phyloP scores from a whole-genome alignment of 23 tunicate species.

The Halocynthia aurantium region DNA sequence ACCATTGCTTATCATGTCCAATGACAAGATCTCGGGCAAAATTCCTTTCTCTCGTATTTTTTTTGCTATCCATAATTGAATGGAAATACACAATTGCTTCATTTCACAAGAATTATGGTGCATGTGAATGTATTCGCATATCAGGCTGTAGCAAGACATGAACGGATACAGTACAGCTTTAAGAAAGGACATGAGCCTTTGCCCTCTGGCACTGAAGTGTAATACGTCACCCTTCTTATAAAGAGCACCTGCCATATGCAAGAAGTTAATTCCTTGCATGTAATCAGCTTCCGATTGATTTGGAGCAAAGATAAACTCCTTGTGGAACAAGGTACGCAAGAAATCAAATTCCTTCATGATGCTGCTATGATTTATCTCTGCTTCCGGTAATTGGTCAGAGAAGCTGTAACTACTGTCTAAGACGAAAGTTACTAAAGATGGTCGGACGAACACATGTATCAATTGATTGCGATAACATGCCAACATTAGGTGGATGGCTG shows the following conservation, averaged over 20 bases:
- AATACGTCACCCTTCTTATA: constrained; percentile 2
- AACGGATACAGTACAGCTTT: constrained; percentile 4
- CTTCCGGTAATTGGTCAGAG: neutral
- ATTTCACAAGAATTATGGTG: constrained; percentile 17
- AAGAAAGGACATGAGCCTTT: constrained; percentile 2
- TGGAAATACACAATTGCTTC: constrained; percentile 14
- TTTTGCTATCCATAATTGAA: constrained; percentile 64
- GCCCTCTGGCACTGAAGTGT: constrained; percentile 12
- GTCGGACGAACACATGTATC: constrained; percentile 51
- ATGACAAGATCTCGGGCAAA: constrained; percentile 51
- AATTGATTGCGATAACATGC: constrained; percentile 66
- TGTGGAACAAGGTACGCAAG: constrained; percentile 30
- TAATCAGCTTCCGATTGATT: constrained; percentile 11
- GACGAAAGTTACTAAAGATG: constrained; percentile 43
- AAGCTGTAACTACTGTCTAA: neutral
- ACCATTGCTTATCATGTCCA: constrained; percentile 49
- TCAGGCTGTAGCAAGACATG: neutral
- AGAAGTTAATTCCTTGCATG: constrained; percentile 8
- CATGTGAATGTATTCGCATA: constrained; percentile 5
- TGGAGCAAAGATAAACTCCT: constrained; percentile 62
- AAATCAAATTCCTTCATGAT: constrained; percentile 27
- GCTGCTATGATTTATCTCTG: neutral
- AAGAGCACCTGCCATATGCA: constrained; percentile 11
- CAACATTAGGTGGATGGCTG: constrained; percentile 54
- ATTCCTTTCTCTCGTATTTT: constrained; percentile 18